A percentile compares a stretch with the other conserved stretches of the same genome.
Evolutionary conservation across 2,113 vertebrate species (phyloP).

Genomic region (Protobothrops mucrosquamatus): DNA sequence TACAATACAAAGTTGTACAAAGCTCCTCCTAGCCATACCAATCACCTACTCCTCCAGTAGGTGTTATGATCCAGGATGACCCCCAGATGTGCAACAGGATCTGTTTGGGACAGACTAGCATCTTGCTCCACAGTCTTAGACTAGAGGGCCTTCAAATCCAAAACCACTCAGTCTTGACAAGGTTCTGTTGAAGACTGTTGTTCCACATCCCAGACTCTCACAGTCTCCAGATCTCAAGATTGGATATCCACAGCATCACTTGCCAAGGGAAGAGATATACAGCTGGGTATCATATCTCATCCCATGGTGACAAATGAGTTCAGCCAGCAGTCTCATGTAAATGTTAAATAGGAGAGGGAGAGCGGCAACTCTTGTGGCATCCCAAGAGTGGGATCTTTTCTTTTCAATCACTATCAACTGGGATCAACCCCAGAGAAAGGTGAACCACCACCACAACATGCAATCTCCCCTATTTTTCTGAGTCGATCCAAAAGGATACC

Average conservation of each 20-base stretch:
- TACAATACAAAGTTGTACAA: not conserved
- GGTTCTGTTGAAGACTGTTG: not conserved
- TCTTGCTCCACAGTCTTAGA: not conserved
- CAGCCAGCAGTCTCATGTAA: no score
- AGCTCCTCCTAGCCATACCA: not conserved
- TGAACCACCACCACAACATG: no score
- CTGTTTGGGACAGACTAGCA: not conserved
- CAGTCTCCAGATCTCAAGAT: not conserved
- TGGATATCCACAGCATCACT: not conserved
- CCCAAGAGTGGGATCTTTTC: no score
- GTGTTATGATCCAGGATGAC: not conserved
- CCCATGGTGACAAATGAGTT: no score
- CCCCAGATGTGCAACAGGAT: not conserved
- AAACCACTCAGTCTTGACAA: not conserved
- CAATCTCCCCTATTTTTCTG: not conserved
- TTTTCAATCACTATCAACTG: no score
- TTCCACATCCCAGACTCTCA: not conserved
- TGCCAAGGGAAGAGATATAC: not conserved
- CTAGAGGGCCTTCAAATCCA: not conserved
- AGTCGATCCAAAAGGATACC: not conserved
- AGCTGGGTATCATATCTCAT: not conserved
- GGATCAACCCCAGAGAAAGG: no score
- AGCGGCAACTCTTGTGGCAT: no score
- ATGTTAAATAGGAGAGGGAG: no score
- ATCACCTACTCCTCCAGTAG: not conserved